Percentiles rank a stretch among this genome's conserved stretches.
phyloP scores from a whole-genome alignment of 2,888 invertebrate genomes.

The Chelonus formosanus region DNA sequence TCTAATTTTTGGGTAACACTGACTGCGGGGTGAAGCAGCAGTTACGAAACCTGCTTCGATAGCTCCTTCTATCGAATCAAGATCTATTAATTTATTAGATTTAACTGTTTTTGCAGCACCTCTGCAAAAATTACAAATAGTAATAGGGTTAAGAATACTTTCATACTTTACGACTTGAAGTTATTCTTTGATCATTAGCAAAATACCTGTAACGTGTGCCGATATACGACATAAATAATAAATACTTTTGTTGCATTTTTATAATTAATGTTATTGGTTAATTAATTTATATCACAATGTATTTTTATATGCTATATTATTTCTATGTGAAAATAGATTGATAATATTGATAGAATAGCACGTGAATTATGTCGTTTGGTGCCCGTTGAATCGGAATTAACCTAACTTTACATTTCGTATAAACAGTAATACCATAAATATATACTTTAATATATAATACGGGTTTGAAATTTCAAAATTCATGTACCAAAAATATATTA shows the following conservation, averaged over 20 bases:
- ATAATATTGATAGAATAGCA: too few relatives aligned
- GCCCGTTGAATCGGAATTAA: too few relatives aligned
- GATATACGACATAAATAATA: constrained; percentile 79
- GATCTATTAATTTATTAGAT: constrained; percentile 64
- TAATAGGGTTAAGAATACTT: constrained; percentile 7
- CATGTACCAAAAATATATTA: too few relatives aligned
- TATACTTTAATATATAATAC: too few relatives aligned
- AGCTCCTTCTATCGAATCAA: constrained; percentile 78
- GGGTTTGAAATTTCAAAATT: too few relatives aligned
- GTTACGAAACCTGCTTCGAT: constrained; percentile 73
- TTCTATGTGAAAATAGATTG: too few relatives aligned
- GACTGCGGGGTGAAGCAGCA: constrained; percentile 64
- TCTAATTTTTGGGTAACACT: constrained; percentile 69
- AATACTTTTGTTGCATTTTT: constrained; percentile 64
- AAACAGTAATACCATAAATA: too few relatives aligned
- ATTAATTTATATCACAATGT: too few relatives aligned
- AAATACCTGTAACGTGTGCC: constrained; percentile 79
- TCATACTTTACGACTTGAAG: neutral
- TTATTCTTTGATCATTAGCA: constrained; percentile 14
- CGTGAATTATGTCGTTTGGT: too few relatives aligned
- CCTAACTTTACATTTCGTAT: too few relatives aligned
- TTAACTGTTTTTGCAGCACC: constrained; percentile 75
- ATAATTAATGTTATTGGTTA: too few relatives aligned
- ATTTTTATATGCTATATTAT: too few relatives aligned
- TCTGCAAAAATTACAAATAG: constrained; percentile 64